A percentile compares a stretch with the other conserved stretches of the same genome.
These are phyloP conservation scores for Ginglymostoma cirratum DNA, from an alignment of 2,113 vertebrate genomes.

Conservation along the genomic window DNA sequence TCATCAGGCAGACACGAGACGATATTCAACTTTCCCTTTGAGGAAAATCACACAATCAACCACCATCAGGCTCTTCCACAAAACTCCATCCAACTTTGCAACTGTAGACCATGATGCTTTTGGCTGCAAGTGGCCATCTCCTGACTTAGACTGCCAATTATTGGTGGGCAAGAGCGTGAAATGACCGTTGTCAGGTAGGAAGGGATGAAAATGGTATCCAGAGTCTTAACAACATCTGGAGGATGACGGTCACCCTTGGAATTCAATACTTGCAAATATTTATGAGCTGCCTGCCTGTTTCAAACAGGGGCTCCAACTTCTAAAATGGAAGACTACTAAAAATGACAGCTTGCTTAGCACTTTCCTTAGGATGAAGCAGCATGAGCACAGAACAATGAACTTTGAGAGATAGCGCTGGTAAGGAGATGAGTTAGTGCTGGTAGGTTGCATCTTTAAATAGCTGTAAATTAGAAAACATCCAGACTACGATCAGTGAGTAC, in stretches of 20 bases:
- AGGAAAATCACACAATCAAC: neutral
- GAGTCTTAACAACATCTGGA: neutral
- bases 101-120: neutral
- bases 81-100: neutral
- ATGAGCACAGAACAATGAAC: too few relatives aligned
- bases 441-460: too few relatives aligned
- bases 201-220: neutral
- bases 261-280: neutral
- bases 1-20: too few relatives aligned
- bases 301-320: neutral
- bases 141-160: neutral
- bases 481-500: too few relatives aligned
- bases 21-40: too few relatives aligned
- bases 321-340: neutral
- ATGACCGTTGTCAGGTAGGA: neutral
- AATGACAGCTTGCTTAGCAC: neutral
- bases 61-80: neutral
- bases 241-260: neutral
- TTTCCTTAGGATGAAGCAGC: neutral
- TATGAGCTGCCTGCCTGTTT: neutral
- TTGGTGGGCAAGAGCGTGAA: neutral
- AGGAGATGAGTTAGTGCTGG: too few relatives aligned
- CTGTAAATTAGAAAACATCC: too few relatives aligned
- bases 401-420: too few relatives aligned
- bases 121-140: neutral